Conservation (phyloP, 2,113 vertebrate genomes). For the Silurus asotus region DNA sequence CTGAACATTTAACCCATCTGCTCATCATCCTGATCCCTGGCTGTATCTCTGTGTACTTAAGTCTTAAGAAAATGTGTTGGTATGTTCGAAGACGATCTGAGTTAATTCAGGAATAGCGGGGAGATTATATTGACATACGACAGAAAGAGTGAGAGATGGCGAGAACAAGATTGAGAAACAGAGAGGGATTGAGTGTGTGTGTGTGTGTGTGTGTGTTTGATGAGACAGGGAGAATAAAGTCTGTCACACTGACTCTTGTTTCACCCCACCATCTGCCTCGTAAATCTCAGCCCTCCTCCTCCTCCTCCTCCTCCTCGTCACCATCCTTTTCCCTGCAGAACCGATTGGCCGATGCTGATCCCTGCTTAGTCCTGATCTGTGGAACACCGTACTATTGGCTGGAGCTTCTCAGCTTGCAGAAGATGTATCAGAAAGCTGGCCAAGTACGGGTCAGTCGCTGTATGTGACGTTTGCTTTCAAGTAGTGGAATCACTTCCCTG, state of each 20-base stretch:
- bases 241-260: conserved; percentile 35
- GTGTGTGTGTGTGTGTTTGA: conserved; percentile 14
- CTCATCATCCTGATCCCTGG: neutral
- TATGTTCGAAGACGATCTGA: neutral
- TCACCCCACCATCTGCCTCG: conserved; percentile 47
- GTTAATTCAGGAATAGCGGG: conserved; percentile 4
- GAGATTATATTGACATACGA: neutral
- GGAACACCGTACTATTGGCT: conserved; percentile 19
- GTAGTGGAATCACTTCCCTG: no score
- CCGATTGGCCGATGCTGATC: conserved; percentile 6
- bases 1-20: neutral
- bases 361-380: conserved; percentile 17
- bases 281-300: conserved; percentile 15
- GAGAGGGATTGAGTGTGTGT: neutral
- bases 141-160: neutral
- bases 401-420: neutral
- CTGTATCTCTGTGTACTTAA: neutral
- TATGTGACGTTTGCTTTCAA: no score
- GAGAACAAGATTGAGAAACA: neutral
- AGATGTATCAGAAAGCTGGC: neutral
- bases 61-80: neutral
- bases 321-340: conserved; percentile 5
- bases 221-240: conserved; percentile 27
- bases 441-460: neutral
- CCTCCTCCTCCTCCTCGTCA: neutral